Evolutionary conservation across 1,140 invertebrate species (phyloP).

Genomic region (Megalonaias nervosa): DNA sequence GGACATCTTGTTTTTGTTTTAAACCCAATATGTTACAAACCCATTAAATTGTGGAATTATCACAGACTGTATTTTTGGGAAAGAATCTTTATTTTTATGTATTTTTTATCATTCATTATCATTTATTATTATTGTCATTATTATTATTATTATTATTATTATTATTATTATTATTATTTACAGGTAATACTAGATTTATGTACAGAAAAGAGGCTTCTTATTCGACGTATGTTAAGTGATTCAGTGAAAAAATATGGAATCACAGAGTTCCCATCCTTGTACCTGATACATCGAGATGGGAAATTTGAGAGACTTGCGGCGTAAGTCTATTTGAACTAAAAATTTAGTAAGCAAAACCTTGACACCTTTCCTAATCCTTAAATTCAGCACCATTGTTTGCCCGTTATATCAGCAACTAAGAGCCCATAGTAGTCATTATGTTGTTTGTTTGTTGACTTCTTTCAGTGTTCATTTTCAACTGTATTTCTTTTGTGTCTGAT

Average conservation of each 20-base stretch:
- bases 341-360: no score
- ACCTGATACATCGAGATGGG: conserved; percentile 55
- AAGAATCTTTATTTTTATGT: not conserved
- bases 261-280: conserved; percentile 55
- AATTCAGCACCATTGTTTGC: no score
- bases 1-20: no score
- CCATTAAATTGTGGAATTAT: not conserved
- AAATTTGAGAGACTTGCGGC: conserved; percentile 52
- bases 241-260: conserved; percentile 62
- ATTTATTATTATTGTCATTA: not conserved
- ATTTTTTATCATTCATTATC: not conserved
- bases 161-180: conserved; percentile 18
- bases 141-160: not conserved
- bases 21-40: no score
- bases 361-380: no score
- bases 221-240: conserved; percentile 50
- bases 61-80: not conserved
- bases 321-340: conserved; percentile 39
- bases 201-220: conserved; percentile 41
- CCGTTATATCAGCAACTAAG: no score
- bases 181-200: conserved; percentile 62
- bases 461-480: no score
- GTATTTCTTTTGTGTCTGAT: no score
- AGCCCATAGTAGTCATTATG: no score
- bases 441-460: no score